Evolutionary conservation across 1,140 invertebrate genomes (phyloP).

Genomic region (Ruditapes philippinarum): DNA sequence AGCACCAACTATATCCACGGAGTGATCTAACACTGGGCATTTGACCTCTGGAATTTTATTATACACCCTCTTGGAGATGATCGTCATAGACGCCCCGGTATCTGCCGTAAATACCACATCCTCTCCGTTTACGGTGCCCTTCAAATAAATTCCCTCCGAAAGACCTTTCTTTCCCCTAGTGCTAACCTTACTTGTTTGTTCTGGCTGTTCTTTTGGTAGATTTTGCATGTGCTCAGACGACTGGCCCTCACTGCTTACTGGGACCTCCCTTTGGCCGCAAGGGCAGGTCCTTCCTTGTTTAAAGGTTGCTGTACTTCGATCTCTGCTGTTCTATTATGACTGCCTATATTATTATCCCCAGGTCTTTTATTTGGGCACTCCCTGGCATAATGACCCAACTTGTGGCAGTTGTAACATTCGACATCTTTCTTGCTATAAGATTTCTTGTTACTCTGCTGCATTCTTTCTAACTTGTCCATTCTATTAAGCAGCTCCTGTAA

Average conservation of each 20-base stretch:
- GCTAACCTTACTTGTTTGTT: background rate
- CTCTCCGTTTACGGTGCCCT: background rate
- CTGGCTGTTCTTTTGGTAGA: background rate
- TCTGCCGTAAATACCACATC: background rate
- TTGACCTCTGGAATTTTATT: background rate
- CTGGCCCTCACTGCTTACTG: background rate
- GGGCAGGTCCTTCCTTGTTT: background rate
- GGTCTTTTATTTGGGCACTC: background rate
- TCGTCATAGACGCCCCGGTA: background rate
- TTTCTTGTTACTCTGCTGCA: background rate
- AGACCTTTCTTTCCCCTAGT: background rate
- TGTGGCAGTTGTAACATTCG: background rate
- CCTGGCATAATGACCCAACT: background rate
- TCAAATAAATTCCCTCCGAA: background rate
- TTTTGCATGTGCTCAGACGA: background rate
- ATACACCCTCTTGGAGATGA: background rate
- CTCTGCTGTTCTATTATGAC: background rate
- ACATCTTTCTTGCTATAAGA: background rate
- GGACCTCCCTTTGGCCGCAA: background rate
- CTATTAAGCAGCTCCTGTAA: background rate
- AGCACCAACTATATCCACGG: background rate
- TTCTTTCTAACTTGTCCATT: background rate
- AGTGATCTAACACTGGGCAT: background rate
- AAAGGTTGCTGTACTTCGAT: background rate
- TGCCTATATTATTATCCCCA: background rate